Evolutionary conservation across 1,140 invertebrate species (phyloP).

Genomic region (Heliconius himera): DNA sequence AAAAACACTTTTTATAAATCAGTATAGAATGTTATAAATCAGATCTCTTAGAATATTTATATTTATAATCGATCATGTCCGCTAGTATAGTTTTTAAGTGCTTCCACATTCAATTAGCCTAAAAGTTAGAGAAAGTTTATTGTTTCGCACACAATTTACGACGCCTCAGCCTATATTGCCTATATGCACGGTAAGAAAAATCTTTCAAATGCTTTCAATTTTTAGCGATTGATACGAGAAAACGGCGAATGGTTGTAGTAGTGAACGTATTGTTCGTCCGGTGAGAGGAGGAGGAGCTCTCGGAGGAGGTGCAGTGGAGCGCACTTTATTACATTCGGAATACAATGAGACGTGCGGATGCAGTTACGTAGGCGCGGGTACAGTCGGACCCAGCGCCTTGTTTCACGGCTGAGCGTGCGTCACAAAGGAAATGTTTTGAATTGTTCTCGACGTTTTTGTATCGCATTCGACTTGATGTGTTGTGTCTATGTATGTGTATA

Average conservation of each 20-base stretch:
- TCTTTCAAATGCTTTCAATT: not conserved
- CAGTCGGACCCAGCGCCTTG: slow-evolving; percentile 36
- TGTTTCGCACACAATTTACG: slow-evolving; percentile 44
- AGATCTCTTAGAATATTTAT: not conserved
- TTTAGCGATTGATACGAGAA: slow-evolving; percentile 33
- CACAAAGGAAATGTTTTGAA: slow-evolving; percentile 38
- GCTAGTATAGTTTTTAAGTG: not conserved
- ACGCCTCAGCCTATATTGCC: slow-evolving; percentile 15
- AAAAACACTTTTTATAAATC: not conserved
- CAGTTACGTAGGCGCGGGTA: slow-evolving; percentile 33
- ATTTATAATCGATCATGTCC: not conserved
- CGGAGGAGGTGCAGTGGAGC: slow-evolving; percentile 50
- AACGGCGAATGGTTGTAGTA: slow-evolving; percentile 45
- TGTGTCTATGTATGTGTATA: not conserved
- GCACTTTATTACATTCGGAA: slow-evolving; percentile 63
- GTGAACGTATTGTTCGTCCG: slow-evolving; percentile 46
- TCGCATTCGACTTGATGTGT: slow-evolving; percentile 9
- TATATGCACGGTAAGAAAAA: not conserved
- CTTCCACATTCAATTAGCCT: slow-evolving; percentile 15
- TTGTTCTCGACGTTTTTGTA: slow-evolving; percentile 38
- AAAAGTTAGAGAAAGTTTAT: slow-evolving; percentile 45
- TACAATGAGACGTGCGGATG: slow-evolving; percentile 48
- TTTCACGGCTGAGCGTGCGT: slow-evolving; percentile 25
- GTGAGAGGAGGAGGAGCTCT: slow-evolving; percentile 47
- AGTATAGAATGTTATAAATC: not conserved